Conservation (phyloP, 53 echinoderm and acorn worm species). For the Luidia sarsii region DNA sequence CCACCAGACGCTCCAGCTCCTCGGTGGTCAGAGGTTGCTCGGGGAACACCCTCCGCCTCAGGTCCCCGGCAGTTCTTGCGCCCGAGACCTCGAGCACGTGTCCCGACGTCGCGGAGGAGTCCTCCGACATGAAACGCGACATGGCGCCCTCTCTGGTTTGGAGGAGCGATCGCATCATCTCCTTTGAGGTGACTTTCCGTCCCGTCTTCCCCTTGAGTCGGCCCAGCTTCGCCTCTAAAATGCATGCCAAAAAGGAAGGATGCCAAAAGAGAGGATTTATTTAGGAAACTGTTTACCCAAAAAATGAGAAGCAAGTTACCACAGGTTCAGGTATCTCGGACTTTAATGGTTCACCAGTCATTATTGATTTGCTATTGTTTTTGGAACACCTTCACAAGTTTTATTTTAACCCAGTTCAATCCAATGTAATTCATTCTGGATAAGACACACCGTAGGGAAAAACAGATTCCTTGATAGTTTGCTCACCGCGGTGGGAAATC, state of each 20-base stretch:
- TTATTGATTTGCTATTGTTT: neutral
- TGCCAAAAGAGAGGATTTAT: neutral
- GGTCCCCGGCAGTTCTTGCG: slow-evolving; percentile 50
- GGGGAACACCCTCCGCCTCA: slow-evolving; percentile 88
- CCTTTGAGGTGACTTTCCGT: slow-evolving; percentile 52
- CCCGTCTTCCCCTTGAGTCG: slow-evolving; percentile 64
- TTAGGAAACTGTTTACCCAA: slow-evolving; percentile 5
- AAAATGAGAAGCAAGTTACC: no score
- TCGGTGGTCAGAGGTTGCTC: slow-evolving; percentile 89
- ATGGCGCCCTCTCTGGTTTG: slow-evolving; percentile 60
- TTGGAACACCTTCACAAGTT: no score
- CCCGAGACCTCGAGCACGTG: slow-evolving; percentile 38
- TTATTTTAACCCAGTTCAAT: no score
- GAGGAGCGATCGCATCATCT: slow-evolving; percentile 59
- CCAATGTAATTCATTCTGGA: no score
- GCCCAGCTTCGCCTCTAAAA: slow-evolving; percentile 78
- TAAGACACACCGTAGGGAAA: no score
- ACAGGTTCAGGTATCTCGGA: no score
- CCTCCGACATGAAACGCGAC: slow-evolving; percentile 48
- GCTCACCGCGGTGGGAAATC: no score
- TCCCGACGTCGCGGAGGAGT: slow-evolving; percentile 40
- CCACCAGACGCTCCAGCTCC: slow-evolving; percentile 76
- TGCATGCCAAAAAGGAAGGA: neutral
- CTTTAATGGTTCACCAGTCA: no score
- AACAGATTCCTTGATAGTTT: no score